Evolutionary conservation across 2,888 invertebrate species (phyloP).

Genomic region (Baronia brevicornis): DNA sequence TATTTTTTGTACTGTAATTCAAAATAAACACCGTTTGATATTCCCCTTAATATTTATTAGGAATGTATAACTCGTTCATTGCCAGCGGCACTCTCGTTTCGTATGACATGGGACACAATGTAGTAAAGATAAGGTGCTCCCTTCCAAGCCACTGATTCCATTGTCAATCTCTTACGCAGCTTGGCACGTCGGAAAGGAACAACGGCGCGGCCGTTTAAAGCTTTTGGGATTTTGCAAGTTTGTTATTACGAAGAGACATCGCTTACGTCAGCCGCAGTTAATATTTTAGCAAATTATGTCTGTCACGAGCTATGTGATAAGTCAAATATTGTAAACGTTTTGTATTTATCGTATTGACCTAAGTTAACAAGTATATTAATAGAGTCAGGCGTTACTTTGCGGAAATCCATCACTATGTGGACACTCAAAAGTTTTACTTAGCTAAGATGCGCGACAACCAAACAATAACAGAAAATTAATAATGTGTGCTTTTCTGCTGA

Average conservation of each 20-base stretch:
- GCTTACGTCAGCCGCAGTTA: constrained; percentile 3
- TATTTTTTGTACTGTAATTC: too few relatives aligned
- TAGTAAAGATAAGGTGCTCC: constrained; percentile 68
- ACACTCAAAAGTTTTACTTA: too few relatives aligned
- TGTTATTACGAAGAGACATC: constrained; percentile 14
- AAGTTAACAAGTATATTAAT: too few relatives aligned
- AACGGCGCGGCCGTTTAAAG: constrained; percentile 25
- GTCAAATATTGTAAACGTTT: too few relatives aligned
- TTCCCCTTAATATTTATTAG: constrained; percentile 52
- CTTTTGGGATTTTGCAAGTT: constrained; percentile 17
- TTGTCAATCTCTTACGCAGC: constrained; percentile 68
- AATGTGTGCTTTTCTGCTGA: too few relatives aligned
- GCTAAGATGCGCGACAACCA: too few relatives aligned
- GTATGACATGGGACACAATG: constrained; percentile 69
- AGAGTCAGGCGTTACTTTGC: too few relatives aligned
- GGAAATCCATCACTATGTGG: too few relatives aligned
- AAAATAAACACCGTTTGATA: constrained; percentile 24
- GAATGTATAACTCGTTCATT: constrained; percentile 59
- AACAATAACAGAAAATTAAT: too few relatives aligned
- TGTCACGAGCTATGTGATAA: too few relatives aligned
- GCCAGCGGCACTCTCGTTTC: constrained; percentile 57
- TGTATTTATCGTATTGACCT: too few relatives aligned
- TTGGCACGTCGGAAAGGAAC: constrained; percentile 53
- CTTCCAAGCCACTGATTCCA: constrained; percentile 66
- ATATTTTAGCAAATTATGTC: too few relatives aligned